Evolutionary conservation across 2,888 invertebrate species (phyloP).

Genomic region (Lutraria lutraria): DNA sequence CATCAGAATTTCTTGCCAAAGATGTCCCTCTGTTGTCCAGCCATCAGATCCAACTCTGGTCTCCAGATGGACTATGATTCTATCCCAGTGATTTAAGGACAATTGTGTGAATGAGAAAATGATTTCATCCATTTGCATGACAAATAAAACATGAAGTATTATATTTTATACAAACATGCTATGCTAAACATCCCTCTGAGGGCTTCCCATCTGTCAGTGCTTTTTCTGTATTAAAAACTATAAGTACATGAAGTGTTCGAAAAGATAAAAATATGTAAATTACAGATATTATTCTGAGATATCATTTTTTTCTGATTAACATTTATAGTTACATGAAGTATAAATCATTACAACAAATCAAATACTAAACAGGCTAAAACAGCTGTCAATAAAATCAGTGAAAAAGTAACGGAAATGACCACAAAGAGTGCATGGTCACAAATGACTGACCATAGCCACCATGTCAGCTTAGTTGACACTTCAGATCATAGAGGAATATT

Average conservation of each 20-base stretch:
- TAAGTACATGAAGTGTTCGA: background rate
- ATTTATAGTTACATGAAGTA: background rate
- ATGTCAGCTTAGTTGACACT: constrained; percentile 22
- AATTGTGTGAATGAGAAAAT: background rate
- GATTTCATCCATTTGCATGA: background rate
- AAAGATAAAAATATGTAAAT: background rate
- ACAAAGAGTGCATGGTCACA: background rate
- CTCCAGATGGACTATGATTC: background rate
- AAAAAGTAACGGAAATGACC: background rate
- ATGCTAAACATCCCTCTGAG: background rate
- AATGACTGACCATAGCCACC: background rate
- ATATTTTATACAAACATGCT: background rate
- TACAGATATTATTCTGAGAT: background rate
- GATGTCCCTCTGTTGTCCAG: background rate
- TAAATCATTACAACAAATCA: too few relatives aligned
- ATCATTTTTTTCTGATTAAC: background rate
- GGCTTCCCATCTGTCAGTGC: background rate
- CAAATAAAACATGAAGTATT: background rate
- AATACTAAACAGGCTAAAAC: too few relatives aligned
- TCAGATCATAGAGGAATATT: constrained; percentile 23
- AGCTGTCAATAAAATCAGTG: background rate
- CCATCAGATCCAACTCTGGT: background rate
- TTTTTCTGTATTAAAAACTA: background rate
- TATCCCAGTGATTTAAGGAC: background rate
- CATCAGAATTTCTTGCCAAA: background rate